A percentile compares a stretch with the other conserved stretches of the same genome.
These are phyloP conservation scores for Pipistrellus kuhlii DNA, from an alignment of 2,797 vertebrate species.

Conservation along the genomic window DNA sequence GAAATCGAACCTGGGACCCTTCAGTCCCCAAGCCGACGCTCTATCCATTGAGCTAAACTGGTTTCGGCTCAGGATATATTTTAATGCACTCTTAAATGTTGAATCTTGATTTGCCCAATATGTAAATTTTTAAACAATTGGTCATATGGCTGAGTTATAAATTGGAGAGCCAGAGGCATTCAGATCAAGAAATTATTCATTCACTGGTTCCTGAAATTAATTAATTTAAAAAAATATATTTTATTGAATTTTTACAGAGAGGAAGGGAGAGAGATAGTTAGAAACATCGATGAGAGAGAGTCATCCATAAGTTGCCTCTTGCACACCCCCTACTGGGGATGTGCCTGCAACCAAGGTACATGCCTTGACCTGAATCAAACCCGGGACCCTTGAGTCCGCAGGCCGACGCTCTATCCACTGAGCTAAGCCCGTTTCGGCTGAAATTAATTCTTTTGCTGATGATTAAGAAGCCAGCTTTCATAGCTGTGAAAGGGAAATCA, in stretches of 20 bases:
- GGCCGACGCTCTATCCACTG: too few species aligned
- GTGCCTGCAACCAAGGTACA: too few species aligned
- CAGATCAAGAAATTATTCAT: conserved; percentile 9
- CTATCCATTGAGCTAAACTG: too few species aligned
- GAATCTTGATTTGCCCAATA: conserved; percentile 3
- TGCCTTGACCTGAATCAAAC: too few species aligned
- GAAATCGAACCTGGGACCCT: too few species aligned
- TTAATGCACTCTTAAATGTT: conserved; percentile 22
- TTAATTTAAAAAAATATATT: not conserved
- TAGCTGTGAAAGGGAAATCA: not conserved
- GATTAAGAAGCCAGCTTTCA: not conserved
- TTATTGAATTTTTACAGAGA: too few species aligned
- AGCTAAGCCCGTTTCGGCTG: not conserved
- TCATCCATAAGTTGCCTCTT: too few species aligned
- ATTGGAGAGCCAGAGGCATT: not conserved
- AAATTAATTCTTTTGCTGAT: conserved; percentile 29
- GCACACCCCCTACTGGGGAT: too few species aligned
- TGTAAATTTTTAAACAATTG: conserved; percentile 22
- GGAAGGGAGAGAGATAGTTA: too few species aligned
- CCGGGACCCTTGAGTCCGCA: too few species aligned
- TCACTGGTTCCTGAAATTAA: not conserved
- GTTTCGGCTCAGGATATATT: conserved; percentile 21
- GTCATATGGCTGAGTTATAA: not conserved
- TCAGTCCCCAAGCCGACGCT: too few species aligned
- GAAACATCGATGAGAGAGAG: too few species aligned